Evolutionary conservation across 2,113 vertebrate genomes (phyloP), one percentile per base, ranked within the genome.

Genomic region (Anhinga anhinga): DNA sequence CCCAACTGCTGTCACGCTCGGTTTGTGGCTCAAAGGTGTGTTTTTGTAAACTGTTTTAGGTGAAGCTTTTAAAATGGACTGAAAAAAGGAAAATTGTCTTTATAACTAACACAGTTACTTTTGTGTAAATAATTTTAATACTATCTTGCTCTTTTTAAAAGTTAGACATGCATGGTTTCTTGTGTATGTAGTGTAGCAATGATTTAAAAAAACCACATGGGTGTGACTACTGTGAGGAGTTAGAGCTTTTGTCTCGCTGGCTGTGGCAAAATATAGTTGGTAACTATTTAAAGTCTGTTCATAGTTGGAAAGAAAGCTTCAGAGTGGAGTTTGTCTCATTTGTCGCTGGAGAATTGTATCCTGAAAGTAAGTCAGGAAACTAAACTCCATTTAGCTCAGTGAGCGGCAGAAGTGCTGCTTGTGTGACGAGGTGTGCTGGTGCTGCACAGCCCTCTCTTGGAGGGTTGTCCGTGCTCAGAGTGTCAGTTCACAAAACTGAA

Each of bases 401-500:
- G 49, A 62, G 34, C 29, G 21, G 14, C 10, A 32, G 36, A n/a
- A 81, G 18, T 0, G 6, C 53, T 1, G 3, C 13, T 58, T 2
- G 0, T 7, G 1, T 4, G 29, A 36, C 0, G 3, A 40, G 71
- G 38, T 9, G 7, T 0, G 0, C 42, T 50, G 63, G 44, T 0
- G 5, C 23, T 26, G 71, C 20, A 4, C 23, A n/a, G 56, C 42
- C 23, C 15, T 56, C 26, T 16, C 15, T 13, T n/a, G n/a, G 40
- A 14, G 29, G 15, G 13, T 16, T 20, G 27, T 29, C 27, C 0
- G 9, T 44, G 44, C 74, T 36, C 0, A 2, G 21, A 9, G 52
- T 10, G 16, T 72, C n/a, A 3, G 25, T 66, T 79, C 45, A 40
- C 15, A 25, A 52, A 72, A 59, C 40, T 15, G n/a, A 32, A 29